Evolutionary conservation across 2,113 vertebrate species (phyloP), one percentile per base, ranked within the genome.

Genomic region (Rafetus swinhoei): DNA sequence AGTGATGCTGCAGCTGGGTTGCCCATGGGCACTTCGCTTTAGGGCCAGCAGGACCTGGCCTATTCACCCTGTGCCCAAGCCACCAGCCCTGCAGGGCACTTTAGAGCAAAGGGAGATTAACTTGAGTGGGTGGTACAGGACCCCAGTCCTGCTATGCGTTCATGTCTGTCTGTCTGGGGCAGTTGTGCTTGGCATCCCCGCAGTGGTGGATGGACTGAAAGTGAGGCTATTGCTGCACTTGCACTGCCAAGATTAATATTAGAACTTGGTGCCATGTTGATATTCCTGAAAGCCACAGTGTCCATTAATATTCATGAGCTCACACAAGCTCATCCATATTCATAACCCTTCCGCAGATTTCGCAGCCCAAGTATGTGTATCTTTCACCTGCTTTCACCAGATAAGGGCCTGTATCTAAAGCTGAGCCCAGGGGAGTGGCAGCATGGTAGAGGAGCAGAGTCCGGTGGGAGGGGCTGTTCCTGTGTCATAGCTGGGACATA

Each of bases 241-340:
- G 29, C 83, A 2, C 56, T 79, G 94, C 91, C 96, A 97, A 97
- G 92, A 92, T 92, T 94, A 96, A 94, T 95, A 97, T 96, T 97
- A 97, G 94, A 88, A 92, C 95, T 97, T 94, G 93, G 93, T 72
- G 45, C 94, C 7, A 35, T 35, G 27, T 84, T 94, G 96, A 89
- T 93, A 83, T 96, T 97, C 95, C 97, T 96, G 95, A 97, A 98
- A 97, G 92, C 96, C 92, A 90, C 96, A 96, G 92, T 29, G 39
- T 59, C 56, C 7, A 79, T 98, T 97, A 97, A 98, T 97, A 98
- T 98, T 97, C 94, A 97, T 97, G 89, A 97, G 32, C 92, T 93
- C 89, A 9, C 95, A 97, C 16, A 1, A 12, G 53, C 65, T 97
- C 85, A 95, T 98, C 89, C 95, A 93, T 97, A 97, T 97, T 96